phyloP scores from a whole-genome alignment of 2,797 vertebrate species.

The Spheniscus humboldti region DNA sequence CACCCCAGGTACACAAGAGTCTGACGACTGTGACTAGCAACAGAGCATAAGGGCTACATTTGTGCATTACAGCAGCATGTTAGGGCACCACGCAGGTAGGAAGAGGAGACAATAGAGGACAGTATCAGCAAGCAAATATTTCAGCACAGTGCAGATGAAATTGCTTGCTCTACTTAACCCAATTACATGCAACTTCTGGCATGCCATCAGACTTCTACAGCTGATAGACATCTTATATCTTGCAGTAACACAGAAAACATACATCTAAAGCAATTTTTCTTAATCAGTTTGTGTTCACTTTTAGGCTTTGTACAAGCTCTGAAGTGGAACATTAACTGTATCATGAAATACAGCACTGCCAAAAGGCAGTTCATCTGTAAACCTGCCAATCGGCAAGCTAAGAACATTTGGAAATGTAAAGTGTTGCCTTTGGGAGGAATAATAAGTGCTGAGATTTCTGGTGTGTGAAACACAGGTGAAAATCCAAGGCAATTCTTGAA shows the following conservation, averaged over 20 bases:
- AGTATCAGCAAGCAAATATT: not conserved
- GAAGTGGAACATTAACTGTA: not conserved
- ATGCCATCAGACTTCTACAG: not conserved
- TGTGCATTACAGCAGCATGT: not conserved
- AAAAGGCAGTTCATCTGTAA: not conserved
- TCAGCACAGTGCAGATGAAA: not conserved
- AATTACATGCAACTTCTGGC: not conserved
- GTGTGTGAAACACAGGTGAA: not conserved
- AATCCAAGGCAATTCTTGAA: not conserved
- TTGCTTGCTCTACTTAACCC: not conserved
- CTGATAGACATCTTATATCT: not conserved
- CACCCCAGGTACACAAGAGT: too few species aligned
- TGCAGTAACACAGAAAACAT: not conserved
- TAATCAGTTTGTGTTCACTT: not conserved
- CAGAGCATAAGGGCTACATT: not conserved
- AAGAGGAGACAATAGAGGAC: not conserved
- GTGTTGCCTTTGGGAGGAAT: not conserved
- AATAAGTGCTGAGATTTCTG: not conserved
- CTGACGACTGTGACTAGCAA: not conserved
- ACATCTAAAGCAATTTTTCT: not conserved
- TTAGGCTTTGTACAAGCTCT: not conserved
- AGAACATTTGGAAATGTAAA: conserved; percentile 7
- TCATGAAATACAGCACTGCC: not conserved
- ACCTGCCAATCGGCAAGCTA: not conserved
- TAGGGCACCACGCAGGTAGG: not conserved